phyloP scores from a whole-genome alignment of 64 coral and sea anemone genomes.

The Trachythela sp. region DNA sequence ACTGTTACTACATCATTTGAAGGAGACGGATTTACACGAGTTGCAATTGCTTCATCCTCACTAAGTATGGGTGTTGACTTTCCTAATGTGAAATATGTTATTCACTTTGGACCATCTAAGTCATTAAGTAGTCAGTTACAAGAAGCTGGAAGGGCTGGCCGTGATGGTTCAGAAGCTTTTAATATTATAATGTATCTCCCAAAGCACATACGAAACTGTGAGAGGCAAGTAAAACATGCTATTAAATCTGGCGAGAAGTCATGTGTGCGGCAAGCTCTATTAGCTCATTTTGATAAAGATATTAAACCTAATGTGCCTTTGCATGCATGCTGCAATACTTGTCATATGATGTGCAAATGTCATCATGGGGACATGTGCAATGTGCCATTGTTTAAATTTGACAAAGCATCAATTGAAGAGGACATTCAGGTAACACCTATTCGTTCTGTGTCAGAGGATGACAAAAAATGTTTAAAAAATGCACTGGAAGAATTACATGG shows the following conservation, averaged over 20 bases:
- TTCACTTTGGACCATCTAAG: constrained; percentile 7
- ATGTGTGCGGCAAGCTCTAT: neutral
- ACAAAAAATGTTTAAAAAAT: neutral
- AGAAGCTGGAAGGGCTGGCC: constrained; percentile 1
- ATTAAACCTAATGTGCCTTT: neutral
- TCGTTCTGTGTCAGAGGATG: neutral
- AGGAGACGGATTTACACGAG: neutral
- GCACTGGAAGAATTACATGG: neutral
- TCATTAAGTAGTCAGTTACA: neutral
- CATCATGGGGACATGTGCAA: neutral
- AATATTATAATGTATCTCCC: constrained; percentile 2
- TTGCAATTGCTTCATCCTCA: neutral
- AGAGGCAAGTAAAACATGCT: neutral
- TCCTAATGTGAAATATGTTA: neutral
- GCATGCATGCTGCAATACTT: neutral
- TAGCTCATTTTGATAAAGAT: neutral
- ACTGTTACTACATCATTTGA: neutral
- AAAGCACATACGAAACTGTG: neutral
- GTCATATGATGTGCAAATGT: neutral
- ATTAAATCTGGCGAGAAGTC: neutral
- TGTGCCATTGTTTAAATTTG: neutral
- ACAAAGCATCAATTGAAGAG: neutral
- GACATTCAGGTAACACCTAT: neutral
- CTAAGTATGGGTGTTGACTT: constrained; percentile 17
- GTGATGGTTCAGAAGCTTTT: neutral